These are phyloP conservation scores for Ichneumoninae sp. DNA, from an alignment of 2,888 invertebrate species.

Conservation along the genomic window DNA sequence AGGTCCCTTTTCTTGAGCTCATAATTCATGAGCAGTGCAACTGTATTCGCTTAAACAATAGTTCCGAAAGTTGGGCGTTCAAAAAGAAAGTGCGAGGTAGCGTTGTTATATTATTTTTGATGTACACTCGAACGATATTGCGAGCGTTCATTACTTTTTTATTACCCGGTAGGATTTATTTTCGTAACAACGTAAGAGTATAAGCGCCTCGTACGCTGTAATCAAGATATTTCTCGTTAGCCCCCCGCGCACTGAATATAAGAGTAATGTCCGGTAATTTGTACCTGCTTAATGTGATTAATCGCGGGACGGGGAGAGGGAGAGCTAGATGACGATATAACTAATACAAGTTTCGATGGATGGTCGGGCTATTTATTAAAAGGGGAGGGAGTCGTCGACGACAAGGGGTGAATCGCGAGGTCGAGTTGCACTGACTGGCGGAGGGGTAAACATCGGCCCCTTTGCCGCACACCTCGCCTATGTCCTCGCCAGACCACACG, in stretches of 20 bases:
- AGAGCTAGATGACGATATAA: slow-evolving; percentile 14
- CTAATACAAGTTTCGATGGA: slow-evolving; percentile 45
- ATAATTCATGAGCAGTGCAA: too few species aligned
- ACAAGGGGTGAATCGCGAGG: slow-evolving; percentile 41
- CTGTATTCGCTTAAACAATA: too few species aligned
- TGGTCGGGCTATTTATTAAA: slow-evolving; percentile 64
- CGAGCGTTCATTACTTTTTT: background rate
- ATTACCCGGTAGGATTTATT: too few species aligned
- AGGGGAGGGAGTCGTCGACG: slow-evolving; percentile 42
- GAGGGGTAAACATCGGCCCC: slow-evolving; percentile 51
- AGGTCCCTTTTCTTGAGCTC: too few species aligned
- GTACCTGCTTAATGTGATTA: slow-evolving; percentile 54
- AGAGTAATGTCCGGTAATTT: slow-evolving; percentile 56
- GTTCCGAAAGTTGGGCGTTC: too few species aligned
- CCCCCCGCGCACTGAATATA: background rate
- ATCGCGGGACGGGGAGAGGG: background rate
- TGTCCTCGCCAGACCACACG: slow-evolving; percentile 66
- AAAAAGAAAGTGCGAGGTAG: too few species aligned
- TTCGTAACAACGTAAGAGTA: too few species aligned
- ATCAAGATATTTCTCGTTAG: slow-evolving; percentile 54
- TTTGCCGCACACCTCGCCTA: slow-evolving; percentile 6
- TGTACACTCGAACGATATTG: background rate
- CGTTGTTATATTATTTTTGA: background rate
- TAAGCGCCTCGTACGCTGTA: slow-evolving; percentile 28
- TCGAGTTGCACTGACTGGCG: slow-evolving; percentile 20